Conservation (phyloP, 1,140 invertebrate genomes). For the Stegodyphus mimosarum region DNA sequence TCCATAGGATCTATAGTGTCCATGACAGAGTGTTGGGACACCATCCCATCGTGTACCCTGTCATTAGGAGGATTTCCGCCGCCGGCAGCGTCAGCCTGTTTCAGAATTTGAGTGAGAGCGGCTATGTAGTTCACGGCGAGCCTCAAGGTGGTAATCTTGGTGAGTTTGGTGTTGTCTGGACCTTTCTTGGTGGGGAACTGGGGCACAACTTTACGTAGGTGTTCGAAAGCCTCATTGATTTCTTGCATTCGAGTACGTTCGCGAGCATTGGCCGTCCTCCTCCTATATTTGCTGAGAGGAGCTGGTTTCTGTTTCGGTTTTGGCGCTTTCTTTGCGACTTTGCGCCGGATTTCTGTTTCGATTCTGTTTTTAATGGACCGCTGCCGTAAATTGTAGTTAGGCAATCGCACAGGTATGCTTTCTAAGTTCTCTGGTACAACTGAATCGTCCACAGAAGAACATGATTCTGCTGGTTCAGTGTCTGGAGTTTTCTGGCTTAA, state of each 20-base stretch:
- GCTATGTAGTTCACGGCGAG: constrained; percentile 89
- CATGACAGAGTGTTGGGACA: constrained; percentile 20
- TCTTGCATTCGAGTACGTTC: constrained; percentile 86
- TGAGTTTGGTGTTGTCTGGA: constrained; percentile 77
- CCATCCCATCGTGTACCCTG: neutral
- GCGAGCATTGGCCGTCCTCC: constrained; percentile 88
- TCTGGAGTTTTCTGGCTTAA: constrained; percentile 21
- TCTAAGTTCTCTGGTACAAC: neutral
- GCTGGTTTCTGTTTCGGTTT: constrained; percentile 80
- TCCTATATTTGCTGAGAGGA: constrained; percentile 87
- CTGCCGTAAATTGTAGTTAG: constrained; percentile 71
- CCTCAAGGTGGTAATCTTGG: constrained; percentile 88
- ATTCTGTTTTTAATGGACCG: constrained; percentile 71
- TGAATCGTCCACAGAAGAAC: constrained; percentile 25
- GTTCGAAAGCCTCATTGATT: constrained; percentile 88
- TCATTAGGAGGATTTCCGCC: constrained; percentile 18
- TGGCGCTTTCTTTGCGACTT: constrained; percentile 65
- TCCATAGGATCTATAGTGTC: constrained; percentile 36
- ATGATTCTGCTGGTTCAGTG: constrained; percentile 6
- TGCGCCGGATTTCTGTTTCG: constrained; percentile 68
- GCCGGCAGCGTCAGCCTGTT: constrained; percentile 62
- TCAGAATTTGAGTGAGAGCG: constrained; percentile 72
- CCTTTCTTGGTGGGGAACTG: constrained; percentile 64
- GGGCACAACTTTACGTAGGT: constrained; percentile 80
- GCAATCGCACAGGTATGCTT: constrained; percentile 12